These are phyloP conservation scores for Chloropsis hardwickii DNA, from an alignment of 2,113 vertebrate species.

Conservation along the genomic window DNA sequence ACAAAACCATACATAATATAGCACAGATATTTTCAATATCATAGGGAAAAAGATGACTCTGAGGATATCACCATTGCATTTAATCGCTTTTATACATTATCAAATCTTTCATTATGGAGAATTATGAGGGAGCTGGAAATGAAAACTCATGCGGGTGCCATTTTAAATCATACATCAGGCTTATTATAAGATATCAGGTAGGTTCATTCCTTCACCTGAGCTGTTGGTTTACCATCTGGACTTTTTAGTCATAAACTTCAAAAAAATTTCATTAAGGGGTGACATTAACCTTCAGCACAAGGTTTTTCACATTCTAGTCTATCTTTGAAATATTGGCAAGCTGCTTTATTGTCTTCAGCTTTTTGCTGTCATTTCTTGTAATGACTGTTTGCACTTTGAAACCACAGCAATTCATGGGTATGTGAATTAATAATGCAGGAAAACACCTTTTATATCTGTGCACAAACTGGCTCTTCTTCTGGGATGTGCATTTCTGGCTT, in stretches of 20 bases:
- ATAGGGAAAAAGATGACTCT: constrained; percentile 9
- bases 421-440: not conserved
- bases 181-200: not conserved
- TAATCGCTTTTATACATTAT: constrained; percentile 33
- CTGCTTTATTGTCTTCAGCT: not conserved
- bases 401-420: not conserved
- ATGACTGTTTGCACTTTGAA: not conserved
- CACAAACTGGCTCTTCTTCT: not conserved
- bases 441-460: not conserved
- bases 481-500: not conserved
- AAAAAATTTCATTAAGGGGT: not conserved
- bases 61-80: constrained; percentile 22
- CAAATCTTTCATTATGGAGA: constrained; percentile 38
- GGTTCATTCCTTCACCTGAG: constrained; percentile 13
- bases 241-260: not conserved
- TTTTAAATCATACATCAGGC: not conserved
- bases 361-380: not conserved
- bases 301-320: not conserved
- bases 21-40: constrained; percentile 20
- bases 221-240: not conserved
- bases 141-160: not conserved
- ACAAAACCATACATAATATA: constrained; percentile 28
- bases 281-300: constrained; percentile 17
- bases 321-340: not conserved
- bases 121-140: not conserved